phyloP scores from a whole-genome alignment of 2,797 vertebrate species.

The Poeciliopsis turneri region DNA sequence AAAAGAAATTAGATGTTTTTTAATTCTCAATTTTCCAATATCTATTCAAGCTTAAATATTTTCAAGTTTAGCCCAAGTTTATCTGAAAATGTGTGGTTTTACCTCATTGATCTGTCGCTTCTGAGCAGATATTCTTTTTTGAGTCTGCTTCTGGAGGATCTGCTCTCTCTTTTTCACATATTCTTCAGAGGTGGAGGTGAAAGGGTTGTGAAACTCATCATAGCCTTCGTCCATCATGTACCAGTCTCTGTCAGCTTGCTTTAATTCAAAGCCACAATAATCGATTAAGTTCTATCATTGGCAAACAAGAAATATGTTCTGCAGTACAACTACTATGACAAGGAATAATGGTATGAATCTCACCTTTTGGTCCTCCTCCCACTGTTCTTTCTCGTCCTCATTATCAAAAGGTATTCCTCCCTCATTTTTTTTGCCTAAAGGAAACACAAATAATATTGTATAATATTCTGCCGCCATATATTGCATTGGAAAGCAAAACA shows the following conservation, averaged over 20 bases:
- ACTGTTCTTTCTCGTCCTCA: slow-evolving; percentile 91
- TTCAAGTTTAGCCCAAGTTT: neutral
- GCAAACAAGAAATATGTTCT: neutral
- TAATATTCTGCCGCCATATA: neutral
- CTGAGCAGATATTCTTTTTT: slow-evolving; percentile 97
- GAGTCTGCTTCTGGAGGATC: slow-evolving; percentile 95
- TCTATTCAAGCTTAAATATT: neutral
- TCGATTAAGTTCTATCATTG: neutral
- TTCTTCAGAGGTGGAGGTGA: slow-evolving; percentile 93
- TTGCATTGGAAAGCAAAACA: neutral
- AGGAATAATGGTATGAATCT: slow-evolving; percentile 34
- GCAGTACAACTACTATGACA: neutral
- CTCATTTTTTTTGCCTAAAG: slow-evolving; percentile 83
- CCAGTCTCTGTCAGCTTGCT: slow-evolving; percentile 99
- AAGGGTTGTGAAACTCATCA: slow-evolving; percentile 95
- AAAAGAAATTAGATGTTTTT: neutral
- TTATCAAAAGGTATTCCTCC: slow-evolving; percentile 92
- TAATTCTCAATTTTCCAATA: neutral
- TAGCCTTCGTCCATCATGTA: slow-evolving; percentile 99
- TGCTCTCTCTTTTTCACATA: slow-evolving; percentile 96
- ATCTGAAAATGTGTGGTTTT: neutral
- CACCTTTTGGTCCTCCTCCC: slow-evolving; percentile 97
- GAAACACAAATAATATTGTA: slow-evolving; percentile 7
- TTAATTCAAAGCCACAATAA: slow-evolving; percentile 34
- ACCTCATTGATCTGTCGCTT: slow-evolving; percentile 98